Percentiles rank a stretch among this genome's conserved stretches.
Conservation (phyloP, 1,140 invertebrate genomes). For the Macrostomum lignano region DNA sequence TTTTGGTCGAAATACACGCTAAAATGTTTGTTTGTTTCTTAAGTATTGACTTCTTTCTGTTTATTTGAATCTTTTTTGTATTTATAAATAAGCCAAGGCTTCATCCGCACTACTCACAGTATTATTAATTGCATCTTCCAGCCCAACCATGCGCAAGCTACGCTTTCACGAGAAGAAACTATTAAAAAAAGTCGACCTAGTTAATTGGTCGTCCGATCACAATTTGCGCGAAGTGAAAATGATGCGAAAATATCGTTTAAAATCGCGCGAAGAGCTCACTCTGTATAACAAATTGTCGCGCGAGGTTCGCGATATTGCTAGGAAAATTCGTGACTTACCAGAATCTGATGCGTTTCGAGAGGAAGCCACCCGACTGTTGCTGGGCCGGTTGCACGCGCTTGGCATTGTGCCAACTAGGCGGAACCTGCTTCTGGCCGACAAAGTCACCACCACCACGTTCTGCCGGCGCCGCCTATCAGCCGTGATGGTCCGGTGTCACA, state of each 20-base stretch:
- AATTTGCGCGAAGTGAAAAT: slow-evolving; percentile 75
- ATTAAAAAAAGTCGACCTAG: slow-evolving; percentile 89
- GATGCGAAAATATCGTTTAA: slow-evolving; percentile 56
- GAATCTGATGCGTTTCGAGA: slow-evolving; percentile 51
- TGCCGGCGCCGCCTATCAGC: slow-evolving; percentile 51
- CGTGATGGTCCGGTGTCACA: slow-evolving; percentile 61
- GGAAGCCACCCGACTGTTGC: slow-evolving; percentile 47
- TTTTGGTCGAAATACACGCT: no score
- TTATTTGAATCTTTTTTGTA: no score
- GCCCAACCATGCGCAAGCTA: slow-evolving; percentile 76
- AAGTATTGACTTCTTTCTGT: no score
- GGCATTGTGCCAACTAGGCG: slow-evolving; percentile 62
- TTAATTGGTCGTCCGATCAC: slow-evolving; percentile 82
- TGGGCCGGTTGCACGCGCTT: slow-evolving; percentile 59
- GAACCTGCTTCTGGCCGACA: slow-evolving; percentile 47
- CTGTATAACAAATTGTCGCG: slow-evolving; percentile 80
- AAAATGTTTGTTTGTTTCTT: no score
- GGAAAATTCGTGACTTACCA: slow-evolving; percentile 65
- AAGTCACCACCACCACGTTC: slow-evolving; percentile 62
- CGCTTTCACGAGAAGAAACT: slow-evolving; percentile 90
- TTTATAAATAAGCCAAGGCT: no score
- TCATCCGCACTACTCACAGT: no score
- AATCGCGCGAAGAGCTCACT: slow-evolving; percentile 69
- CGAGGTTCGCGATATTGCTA: slow-evolving; percentile 53
- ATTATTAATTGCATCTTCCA: no score